phyloP scores from a whole-genome alignment of 2,888 invertebrate species.

The Cistogaster globosa region DNA sequence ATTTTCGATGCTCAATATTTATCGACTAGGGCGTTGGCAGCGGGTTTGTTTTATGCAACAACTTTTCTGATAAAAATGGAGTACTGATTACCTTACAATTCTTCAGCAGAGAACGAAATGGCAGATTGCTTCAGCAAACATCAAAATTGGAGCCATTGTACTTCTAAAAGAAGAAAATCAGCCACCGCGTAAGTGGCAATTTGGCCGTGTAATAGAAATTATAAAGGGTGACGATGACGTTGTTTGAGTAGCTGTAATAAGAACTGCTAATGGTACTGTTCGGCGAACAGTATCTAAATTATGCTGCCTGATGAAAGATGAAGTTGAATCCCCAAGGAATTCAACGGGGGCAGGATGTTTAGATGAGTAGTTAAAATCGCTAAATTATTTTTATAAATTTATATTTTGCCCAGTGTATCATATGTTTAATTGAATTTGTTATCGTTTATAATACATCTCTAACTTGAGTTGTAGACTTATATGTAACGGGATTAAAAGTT shows the following conservation, averaged over 20 bases:
- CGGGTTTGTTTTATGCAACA: conserved; percentile 3
- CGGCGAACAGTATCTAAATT: conserved; percentile 39
- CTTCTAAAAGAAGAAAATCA: background rate
- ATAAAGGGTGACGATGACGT: conserved; percentile 46
- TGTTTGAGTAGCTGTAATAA: conserved; percentile 27
- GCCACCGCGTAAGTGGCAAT: background rate
- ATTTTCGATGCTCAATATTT: too few relatives aligned
- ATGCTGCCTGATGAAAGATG: conserved; percentile 4
- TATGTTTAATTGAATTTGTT: too few relatives aligned
- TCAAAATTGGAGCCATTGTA: too few relatives aligned
- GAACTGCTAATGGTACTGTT: conserved; percentile 28
- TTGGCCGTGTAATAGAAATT: conserved; percentile 8
- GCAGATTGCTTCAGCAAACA: too few relatives aligned
- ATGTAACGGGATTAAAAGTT: too few relatives aligned
- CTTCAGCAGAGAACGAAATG: too few relatives aligned
- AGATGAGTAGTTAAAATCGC: background rate
- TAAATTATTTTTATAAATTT: background rate
- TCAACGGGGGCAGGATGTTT: conserved; percentile 31
- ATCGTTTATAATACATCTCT: too few relatives aligned
- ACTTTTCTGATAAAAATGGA: conserved; percentile 18
- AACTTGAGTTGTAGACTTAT: too few relatives aligned
- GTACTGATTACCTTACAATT: background rate
- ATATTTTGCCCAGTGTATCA: too few relatives aligned
- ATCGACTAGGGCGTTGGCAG: conserved; percentile 1
- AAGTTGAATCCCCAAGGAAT: conserved; percentile 27